Percentiles rank a stretch among this genome's conserved stretches.
Conservation (phyloP, 1,140 invertebrate species). For the Papilio dardanus region DNA sequence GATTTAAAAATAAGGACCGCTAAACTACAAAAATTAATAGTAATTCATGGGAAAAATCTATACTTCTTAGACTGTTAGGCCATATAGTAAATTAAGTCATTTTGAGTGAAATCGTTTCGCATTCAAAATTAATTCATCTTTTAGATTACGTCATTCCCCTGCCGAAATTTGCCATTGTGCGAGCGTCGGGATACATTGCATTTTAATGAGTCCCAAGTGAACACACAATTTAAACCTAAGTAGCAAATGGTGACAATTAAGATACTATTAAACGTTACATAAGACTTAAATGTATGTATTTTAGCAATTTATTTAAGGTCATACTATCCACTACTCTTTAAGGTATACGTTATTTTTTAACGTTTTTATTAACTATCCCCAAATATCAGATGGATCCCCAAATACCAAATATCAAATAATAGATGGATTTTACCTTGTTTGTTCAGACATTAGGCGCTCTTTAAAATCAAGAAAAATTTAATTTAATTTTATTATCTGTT, state of each 20-base stretch:
- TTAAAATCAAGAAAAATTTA: too few relatives aligned
- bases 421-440: too few relatives aligned
- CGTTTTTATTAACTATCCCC: too few relatives aligned
- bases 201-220: slow-evolving; percentile 8
- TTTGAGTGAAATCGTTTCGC: not conserved
- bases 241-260: slow-evolving; percentile 2
- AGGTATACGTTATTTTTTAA: too few relatives aligned
- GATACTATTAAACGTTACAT: not conserved
- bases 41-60: not conserved
- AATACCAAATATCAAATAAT: too few relatives aligned
- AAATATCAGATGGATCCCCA: too few relatives aligned
- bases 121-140: not conserved
- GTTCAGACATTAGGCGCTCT: too few relatives aligned
- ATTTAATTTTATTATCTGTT: too few relatives aligned
- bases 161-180: not conserved
- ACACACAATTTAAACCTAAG: slow-evolving; percentile 1
- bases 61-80: too few relatives aligned
- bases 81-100: not conserved
- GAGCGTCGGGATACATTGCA: not conserved
- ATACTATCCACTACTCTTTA: too few relatives aligned
- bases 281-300: not conserved
- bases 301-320: not conserved
- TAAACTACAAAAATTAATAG: not conserved
- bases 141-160: not conserved
- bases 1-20: not conserved